These are phyloP conservation scores for Seira ritae DNA, from an alignment of 2,888 invertebrate species.

Conservation along the genomic window DNA sequence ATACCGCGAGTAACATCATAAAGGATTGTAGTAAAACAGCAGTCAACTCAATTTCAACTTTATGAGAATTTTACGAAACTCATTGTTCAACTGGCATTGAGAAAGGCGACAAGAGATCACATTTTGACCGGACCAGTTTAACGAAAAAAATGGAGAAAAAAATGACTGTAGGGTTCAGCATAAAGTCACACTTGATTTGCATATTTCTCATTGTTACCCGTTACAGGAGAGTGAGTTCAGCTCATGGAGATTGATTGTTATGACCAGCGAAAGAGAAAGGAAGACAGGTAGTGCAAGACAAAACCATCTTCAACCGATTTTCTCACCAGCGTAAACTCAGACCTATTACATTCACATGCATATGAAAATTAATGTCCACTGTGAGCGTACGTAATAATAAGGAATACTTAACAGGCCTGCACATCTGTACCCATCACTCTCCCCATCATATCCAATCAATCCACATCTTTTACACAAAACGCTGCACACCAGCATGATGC, in stretches of 20 bases:
- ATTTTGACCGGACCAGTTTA: constrained; percentile 38
- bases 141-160: constrained; percentile 12
- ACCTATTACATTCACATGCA: neutral
- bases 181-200: constrained; percentile 55
- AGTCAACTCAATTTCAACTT: constrained; percentile 20
- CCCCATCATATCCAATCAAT: constrained; percentile 53
- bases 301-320: constrained; percentile 24
- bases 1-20: constrained; percentile 34
- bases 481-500: constrained; percentile 4
- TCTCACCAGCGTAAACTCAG: constrained; percentile 31
- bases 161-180: constrained; percentile 8
- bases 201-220: constrained; percentile 50
- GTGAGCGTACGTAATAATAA: neutral
- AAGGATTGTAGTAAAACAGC: constrained; percentile 41
- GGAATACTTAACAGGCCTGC: constrained; percentile 7
- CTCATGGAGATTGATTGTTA: constrained; percentile 51
- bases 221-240: constrained; percentile 13
- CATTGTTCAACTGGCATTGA: constrained; percentile 22
- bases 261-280: constrained; percentile 9
- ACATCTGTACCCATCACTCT: constrained; percentile 59
- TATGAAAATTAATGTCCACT: constrained; percentile 22
- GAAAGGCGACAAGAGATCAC: constrained; percentile 46
- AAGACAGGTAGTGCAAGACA: constrained; percentile 15
- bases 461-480: constrained; percentile 30
- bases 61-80: constrained; percentile 1